Evolutionary conservation across 2,113 vertebrate genomes (phyloP), one percentile per base, ranked within the genome.

Genomic region (Penelope pileata): DNA sequence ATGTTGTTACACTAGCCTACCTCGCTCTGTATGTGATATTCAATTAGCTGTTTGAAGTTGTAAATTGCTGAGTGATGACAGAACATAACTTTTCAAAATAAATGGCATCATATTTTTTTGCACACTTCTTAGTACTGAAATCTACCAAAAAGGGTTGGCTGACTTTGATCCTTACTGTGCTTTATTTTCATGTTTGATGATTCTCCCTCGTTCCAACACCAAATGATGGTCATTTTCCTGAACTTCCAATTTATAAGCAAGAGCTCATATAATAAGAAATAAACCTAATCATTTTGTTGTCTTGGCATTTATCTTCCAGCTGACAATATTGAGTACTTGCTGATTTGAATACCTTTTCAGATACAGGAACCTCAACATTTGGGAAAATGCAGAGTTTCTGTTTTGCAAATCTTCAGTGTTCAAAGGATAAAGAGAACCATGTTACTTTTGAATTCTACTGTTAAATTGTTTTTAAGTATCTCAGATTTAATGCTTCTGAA

Each of bases 141-240:
- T 85, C 42, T 76, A 22, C 60, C 62, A 67, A 79, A 77, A 93
- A 87, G 10, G 2, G 10, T 32, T 91, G 72, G 23, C 54, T 94
- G 63, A 80, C 75, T 97, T 93, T 83, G 90, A 93, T 93, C 85
- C 59, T 80, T 86, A 60, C 34, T 51, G 32, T 67, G 29, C 10
- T 77, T 85, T 72, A 51, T 91, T 85, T 92, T 83, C 58, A 27
- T 54, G 32, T 83, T 89, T 89, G 63, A 88, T 83, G 54, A 32
- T 19, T 30, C 22, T 83, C 40, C 34, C 56, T 2, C 2, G 19
- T 67, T 85, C 56, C 26, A 59, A 51, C 47, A 67, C 45, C 38
- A 86, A 91, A 82, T 77, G 17, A 77, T 56, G 29, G 38, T 66
- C 6, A 34, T 77, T 94, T 94, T 73, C 63, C 22, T 87, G 66